Percentiles rank a stretch among this genome's conserved stretches.
phyloP scores from a whole-genome alignment of 1,140 invertebrate genomes.

The Nephotettix cincticeps region DNA sequence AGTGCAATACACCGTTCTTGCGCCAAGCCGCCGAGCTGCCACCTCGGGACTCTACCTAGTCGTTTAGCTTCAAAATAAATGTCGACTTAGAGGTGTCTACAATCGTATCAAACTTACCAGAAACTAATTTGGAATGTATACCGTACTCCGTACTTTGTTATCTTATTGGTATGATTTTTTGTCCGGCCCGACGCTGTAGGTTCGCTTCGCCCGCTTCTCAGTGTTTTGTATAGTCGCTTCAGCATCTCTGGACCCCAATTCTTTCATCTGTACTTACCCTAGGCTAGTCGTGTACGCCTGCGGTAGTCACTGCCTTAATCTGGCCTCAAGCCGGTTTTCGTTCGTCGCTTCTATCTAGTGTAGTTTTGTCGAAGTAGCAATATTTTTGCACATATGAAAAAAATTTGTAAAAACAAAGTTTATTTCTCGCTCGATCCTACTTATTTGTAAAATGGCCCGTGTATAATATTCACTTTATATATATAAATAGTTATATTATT shows the following conservation, averaged over 20 bases:
- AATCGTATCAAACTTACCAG: too few relatives aligned
- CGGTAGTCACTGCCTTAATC: slow-evolving; percentile 5
- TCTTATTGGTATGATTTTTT: too few relatives aligned
- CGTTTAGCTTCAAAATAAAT: too few relatives aligned
- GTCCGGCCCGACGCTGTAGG: too few relatives aligned
- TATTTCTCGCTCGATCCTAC: slow-evolving; percentile 29
- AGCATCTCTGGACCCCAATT: slow-evolving; percentile 26
- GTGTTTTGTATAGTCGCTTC: too few relatives aligned
- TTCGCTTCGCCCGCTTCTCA: too few relatives aligned
- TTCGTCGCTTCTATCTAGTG: slow-evolving; percentile 19
- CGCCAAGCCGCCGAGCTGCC: too few relatives aligned
- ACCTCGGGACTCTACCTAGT: too few relatives aligned
- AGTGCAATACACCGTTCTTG: slow-evolving; percentile 3
- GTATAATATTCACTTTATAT: slow-evolving; percentile 34
- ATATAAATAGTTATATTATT: slow-evolving; percentile 30
- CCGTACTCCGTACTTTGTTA: too few relatives aligned
- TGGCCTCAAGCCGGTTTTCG: slow-evolving; percentile 2
- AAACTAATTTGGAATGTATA: too few relatives aligned
- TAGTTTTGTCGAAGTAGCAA: slow-evolving; percentile 24
- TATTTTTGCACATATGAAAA: slow-evolving; percentile 29
- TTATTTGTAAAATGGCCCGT: slow-evolving; percentile 29
- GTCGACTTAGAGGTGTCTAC: too few relatives aligned
- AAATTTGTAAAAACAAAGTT: slow-evolving; percentile 24
- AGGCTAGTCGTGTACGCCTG: background rate
- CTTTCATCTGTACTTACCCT: slow-evolving; percentile 31